phyloP scores from a whole-genome alignment of 2,888 invertebrate genomes.

The Miltochrista miniata region DNA sequence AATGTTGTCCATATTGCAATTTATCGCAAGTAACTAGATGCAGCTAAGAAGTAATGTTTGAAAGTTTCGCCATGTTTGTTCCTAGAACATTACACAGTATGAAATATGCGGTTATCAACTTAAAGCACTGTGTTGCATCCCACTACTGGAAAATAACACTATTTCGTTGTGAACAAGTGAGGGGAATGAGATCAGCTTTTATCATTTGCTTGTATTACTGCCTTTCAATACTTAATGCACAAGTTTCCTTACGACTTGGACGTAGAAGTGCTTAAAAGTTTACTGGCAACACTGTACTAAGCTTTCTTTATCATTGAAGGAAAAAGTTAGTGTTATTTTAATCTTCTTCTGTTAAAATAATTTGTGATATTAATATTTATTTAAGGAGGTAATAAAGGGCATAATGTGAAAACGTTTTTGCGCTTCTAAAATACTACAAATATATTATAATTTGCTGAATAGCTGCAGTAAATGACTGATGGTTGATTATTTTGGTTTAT shows the following conservation, averaged over 20 bases:
- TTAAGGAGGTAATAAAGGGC: no score
- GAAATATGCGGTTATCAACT: constrained; percentile 35
- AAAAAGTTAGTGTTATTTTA: no score
- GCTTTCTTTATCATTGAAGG: no score
- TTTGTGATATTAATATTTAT: no score
- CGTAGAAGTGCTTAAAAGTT: background rate
- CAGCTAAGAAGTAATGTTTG: constrained; percentile 26
- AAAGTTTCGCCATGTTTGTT: no score
- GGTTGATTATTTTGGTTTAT: no score
- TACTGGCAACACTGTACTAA: background rate
- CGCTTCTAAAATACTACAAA: no score
- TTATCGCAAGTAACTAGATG: constrained; percentile 26
- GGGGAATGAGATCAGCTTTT: constrained; percentile 24
- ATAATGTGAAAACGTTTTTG: no score
- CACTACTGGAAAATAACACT: constrained; percentile 39
- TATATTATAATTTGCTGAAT: no score
- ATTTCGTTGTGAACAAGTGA: constrained; percentile 40
- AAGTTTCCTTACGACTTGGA: constrained; percentile 2
- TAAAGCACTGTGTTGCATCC: constrained; percentile 37
- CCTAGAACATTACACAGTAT: constrained; percentile 25
- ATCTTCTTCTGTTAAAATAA: no score
- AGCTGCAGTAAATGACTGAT: no score
- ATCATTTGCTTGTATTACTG: constrained; percentile 29
- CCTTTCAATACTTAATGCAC: constrained; percentile 18
- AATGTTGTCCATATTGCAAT: background rate